phyloP scores from a whole-genome alignment of 2,113 vertebrate genomes.

The Thinocorus orbignyianus region DNA sequence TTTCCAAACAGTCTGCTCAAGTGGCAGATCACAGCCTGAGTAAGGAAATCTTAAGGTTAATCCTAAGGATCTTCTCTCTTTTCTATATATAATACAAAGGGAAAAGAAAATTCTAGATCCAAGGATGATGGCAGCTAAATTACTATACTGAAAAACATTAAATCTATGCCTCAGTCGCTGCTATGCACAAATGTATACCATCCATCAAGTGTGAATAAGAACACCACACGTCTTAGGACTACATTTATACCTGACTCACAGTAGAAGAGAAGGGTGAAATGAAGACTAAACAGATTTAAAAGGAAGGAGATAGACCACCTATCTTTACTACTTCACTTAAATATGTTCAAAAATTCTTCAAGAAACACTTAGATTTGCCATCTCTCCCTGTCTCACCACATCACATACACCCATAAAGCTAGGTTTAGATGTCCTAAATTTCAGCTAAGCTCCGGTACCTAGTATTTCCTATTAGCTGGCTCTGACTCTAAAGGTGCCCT shows the following conservation, averaged over 20 bases:
- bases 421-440: background rate
- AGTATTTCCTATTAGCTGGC: slow-evolving; percentile 21
- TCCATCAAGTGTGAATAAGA: background rate
- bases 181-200: background rate
- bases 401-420: background rate
- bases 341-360: background rate
- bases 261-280: background rate
- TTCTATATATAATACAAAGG: background rate
- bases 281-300: background rate
- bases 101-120: background rate
- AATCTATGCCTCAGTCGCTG: background rate
- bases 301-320: background rate
- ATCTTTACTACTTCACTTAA: background rate
- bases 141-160: background rate
- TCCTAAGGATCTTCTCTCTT: background rate
- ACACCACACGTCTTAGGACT: background rate
- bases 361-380: background rate
- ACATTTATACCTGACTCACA: background rate
- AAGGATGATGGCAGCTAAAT: background rate
- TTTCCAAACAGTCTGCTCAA: background rate
- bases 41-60: background rate
- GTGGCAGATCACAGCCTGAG: background rate
- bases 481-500: background rate
- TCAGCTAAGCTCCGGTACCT: background rate
- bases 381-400: background rate